Evolutionary conservation across 92 coral and sea anemone species (phyloP), one percentile per base, ranked within the genome.

Genomic region (Palythoa grandis): DNA sequence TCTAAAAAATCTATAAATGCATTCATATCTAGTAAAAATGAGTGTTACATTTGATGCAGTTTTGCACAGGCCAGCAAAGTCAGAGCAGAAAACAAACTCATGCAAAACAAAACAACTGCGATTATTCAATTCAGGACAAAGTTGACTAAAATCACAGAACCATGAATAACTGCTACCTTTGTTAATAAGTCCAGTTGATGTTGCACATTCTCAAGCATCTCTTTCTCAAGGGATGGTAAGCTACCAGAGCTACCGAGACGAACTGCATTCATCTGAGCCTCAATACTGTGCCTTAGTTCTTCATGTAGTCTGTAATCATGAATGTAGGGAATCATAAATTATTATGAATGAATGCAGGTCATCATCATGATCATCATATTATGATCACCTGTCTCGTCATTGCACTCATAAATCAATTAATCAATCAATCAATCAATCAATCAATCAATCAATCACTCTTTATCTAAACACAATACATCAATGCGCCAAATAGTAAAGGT

Each of bases 201-300:
- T 10, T 91, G 98, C 82, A 97, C 88, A 86, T 97, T 97, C 19
- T 92, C 94, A 77, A 97, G 84, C 91, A 95, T 92, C 82, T 90
- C 95, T 74, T 84, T 90, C 47, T 95, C 95, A 39, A 93, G 76
- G 13, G 88, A 91, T 73, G 86, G 88, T 61, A 88, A 40, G 43
- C 85, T 88, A 2, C 94, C 89, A 19, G 91, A 87, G 76, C 89
- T 93, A n/a, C 93, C 94, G 17, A 78, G 84, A 8, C 86, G 83
- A 80, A 82, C 90, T 23, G 93, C 53, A n/a, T 90, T 95, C 95
- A 95, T 92, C 61, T 97, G 98, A 20, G 90, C 88, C 86, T 97
- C 99, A 70, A 97, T 92, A 70, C 94, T 95, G 22, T 77, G 93
- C 60, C 97, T 85, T 22, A 95, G 88, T 86, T 97, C 98, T 78